phyloP scores from a whole-genome alignment of 2,797 vertebrate genomes.

The Characodon lateralis region DNA sequence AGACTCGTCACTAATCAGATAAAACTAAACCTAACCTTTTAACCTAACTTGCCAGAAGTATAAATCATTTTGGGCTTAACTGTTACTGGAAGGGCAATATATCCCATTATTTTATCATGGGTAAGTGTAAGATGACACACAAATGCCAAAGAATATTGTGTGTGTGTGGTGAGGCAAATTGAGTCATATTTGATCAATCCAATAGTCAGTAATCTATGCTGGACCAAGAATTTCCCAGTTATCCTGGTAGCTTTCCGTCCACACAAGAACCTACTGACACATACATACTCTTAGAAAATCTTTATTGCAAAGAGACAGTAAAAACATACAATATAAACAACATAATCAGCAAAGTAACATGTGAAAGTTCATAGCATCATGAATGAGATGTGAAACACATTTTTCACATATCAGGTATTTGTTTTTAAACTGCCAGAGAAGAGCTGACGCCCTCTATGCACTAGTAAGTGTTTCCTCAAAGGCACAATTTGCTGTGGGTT shows the following conservation, averaged over 20 bases:
- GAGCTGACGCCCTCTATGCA: neutral
- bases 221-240: neutral
- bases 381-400: neutral
- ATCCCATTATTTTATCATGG: neutral
- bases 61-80: too few species aligned
- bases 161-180: neutral
- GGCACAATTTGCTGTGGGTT: neutral
- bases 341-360: conserved; percentile 10
- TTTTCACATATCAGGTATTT: conserved; percentile 21
- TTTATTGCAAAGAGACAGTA: conserved; percentile 31
- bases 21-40: neutral
- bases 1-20: too few species aligned
- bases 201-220: neutral
- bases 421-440: conserved; percentile 3
- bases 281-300: neutral
- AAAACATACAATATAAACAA: conserved; percentile 10
- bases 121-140: too few species aligned
- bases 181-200: too few species aligned
- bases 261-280: neutral
- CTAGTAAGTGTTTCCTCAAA: conserved; percentile 5
- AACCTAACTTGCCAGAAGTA: neutral
- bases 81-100: neutral
- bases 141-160: too few species aligned
- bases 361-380: neutral
- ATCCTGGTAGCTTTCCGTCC: neutral